Evolutionary conservation across 2,888 invertebrate species (phyloP), one percentile per base, ranked within the genome.

Genomic region (Phalangium opilio): DNA sequence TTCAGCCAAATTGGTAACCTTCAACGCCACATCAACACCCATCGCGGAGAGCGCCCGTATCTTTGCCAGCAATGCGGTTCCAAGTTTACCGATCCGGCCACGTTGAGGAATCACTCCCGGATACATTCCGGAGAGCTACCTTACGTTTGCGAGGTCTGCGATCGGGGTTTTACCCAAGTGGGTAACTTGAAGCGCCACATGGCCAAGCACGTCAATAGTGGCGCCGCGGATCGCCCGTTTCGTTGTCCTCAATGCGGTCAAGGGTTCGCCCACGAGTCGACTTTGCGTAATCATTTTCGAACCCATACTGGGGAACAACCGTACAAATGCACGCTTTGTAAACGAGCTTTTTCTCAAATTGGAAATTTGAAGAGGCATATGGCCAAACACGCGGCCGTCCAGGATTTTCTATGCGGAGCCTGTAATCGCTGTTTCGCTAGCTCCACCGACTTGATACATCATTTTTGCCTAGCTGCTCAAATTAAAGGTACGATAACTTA

Each of bases 141-240:
- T 2, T 52, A 39, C 19, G 45, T 52, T 2, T 52, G 52, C 14
- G 19, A 19, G 3, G 32, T 46, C 3, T 52, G 52, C 21, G 38
- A 34, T 3, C 35, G 50, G 8, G 50, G 48, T 1, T 52, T 52
- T 34, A 38, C 50, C 0, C 52, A 52, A 14, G 36, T 50, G 10
- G 50, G 50, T 5, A 52, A 52, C n/a, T 21, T 52, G 4, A 52
- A 49, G n/a, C 27, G 52, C 3, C 52, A 52, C 18, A 45, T 50
- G 44, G 45, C 50, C 3, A 12, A 44, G 14, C 52, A 52, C 32
- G 21, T 47, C 3, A 41, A 3, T 8, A 19, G 41, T 15, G 41
- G 17, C 41, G 8, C 8, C 27, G 10, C 14, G 10, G 18, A 38
- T 38, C 15, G 38, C 12, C 27, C 45, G 7, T 44, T 47, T 34